phyloP scores from a whole-genome alignment of 2,113 vertebrate species.

The Odontophorus gujanensis region DNA sequence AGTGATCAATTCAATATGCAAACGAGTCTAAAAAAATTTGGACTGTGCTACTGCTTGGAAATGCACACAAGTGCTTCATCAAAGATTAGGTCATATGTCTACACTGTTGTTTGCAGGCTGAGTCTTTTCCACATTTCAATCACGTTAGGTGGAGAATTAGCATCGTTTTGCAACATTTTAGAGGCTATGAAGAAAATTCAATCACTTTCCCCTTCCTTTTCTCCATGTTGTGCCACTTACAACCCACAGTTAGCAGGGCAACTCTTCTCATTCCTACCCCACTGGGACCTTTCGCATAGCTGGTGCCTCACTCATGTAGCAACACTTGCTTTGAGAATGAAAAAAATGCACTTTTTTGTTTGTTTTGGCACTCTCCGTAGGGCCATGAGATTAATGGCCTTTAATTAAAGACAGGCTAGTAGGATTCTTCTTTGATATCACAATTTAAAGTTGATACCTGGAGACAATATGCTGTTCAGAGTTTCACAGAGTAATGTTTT shows the following conservation, averaged over 20 bases:
- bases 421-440: not conserved
- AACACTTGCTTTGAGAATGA: not conserved
- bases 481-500: not conserved
- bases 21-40: not conserved
- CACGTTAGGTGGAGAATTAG: not conserved
- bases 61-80: not conserved
- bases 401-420: conserved; percentile 31
- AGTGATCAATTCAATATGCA: not conserved
- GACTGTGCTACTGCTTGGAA: not conserved
- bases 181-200: conserved; percentile 16
- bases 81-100: not conserved
- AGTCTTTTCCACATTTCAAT: not conserved
- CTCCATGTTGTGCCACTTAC: not conserved
- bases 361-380: conserved; percentile 13
- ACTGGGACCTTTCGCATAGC: not conserved
- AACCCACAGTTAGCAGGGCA: not conserved
- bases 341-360: not conserved
- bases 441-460: conserved; percentile 19
- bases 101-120: not conserved
- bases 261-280: not conserved
- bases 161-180: conserved; percentile 15
- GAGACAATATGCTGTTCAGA: conserved; percentile 16
- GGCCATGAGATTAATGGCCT: not conserved
- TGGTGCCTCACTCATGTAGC: not conserved
- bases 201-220: conserved; percentile 34